phyloP scores from a whole-genome alignment of 2,888 invertebrate species.

The Hyposoter dolosus region DNA sequence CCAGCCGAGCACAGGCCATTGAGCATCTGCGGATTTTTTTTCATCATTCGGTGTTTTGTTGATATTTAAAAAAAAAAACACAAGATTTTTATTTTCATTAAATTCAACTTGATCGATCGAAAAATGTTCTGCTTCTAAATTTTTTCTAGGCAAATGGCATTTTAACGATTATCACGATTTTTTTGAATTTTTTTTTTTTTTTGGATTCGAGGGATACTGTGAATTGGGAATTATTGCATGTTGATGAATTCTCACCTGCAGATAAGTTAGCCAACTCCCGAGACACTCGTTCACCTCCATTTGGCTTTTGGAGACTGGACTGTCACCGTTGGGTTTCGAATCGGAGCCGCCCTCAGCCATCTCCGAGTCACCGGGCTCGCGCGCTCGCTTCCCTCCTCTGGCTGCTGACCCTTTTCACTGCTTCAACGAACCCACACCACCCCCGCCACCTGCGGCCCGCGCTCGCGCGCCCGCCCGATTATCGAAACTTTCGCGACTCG shows the following conservation, averaged over 20 bases:
- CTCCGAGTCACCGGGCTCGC: slow-evolving; percentile 63
- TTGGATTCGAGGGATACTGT: too few relatives aligned
- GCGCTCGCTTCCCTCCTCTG: background rate
- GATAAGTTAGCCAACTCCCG: slow-evolving; percentile 82
- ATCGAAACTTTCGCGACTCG: slow-evolving; percentile 63
- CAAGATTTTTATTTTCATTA: background rate
- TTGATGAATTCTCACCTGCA: slow-evolving; percentile 78
- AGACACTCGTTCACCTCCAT: slow-evolving; percentile 83
- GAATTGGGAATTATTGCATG: too few relatives aligned
- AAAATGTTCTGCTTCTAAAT: too few relatives aligned
- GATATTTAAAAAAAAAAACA: too few relatives aligned
- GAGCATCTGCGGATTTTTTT: slow-evolving; percentile 85
- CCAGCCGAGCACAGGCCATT: slow-evolving; percentile 89
- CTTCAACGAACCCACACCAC: slow-evolving; percentile 4
- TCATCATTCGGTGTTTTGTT: background rate
- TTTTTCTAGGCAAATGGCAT: too few relatives aligned
- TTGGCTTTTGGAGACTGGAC: slow-evolving; percentile 80
- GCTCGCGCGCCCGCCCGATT: slow-evolving; percentile 54
- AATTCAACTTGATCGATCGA: too few relatives aligned
- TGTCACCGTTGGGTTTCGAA: slow-evolving; percentile 77
- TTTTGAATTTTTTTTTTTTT: too few relatives aligned
- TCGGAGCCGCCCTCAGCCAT: slow-evolving; percentile 80
- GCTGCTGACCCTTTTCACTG: background rate
- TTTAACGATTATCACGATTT: background rate
- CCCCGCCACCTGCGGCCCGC: slow-evolving; percentile 19